phyloP scores from a whole-genome alignment of 2,113 vertebrate species.

The Pantherophis guttatus region DNA sequence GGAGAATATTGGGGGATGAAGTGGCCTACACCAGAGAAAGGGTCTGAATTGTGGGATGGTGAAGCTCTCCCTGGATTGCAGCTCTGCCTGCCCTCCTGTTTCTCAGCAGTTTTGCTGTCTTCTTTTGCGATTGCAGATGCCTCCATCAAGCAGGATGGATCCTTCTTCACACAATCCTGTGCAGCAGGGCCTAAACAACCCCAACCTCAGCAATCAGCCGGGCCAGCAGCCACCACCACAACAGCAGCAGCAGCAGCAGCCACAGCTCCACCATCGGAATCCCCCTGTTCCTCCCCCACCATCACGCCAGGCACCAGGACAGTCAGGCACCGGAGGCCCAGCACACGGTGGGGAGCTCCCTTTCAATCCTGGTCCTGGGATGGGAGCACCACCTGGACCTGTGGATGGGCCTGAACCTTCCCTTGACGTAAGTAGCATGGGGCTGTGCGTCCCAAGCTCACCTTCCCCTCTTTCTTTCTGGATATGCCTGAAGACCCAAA shows the following conservation, averaged over 20 bases:
- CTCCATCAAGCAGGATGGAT: constrained; percentile 78
- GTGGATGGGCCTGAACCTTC: constrained; percentile 84
- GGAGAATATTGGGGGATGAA: not conserved
- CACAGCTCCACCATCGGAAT: constrained; percentile 76
- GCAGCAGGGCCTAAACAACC: constrained; percentile 74
- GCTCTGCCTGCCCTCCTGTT: not conserved
- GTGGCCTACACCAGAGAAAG: not conserved
- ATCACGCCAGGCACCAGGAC: constrained; percentile 69
- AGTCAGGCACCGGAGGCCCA: not conserved
- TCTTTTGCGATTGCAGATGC: constrained; percentile 61
- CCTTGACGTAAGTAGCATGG: constrained; percentile 81
- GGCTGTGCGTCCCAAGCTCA: not conserved
- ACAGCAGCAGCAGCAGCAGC: not conserved
- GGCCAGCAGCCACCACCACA: constrained; percentile 48
- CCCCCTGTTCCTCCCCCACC: constrained; percentile 43
- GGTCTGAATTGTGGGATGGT: not conserved
- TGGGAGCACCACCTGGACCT: constrained; percentile 58
- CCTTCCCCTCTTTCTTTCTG: not conserved
- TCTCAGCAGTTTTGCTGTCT: not conserved
- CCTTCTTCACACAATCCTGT: constrained; percentile 72
- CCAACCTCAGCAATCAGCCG: constrained; percentile 68
- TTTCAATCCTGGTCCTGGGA: constrained; percentile 71
- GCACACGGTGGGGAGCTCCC: constrained; percentile 57
- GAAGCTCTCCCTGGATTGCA: not conserved
- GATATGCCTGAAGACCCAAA: not conserved